Conservation (phyloP, 2,888 invertebrate species). For the Spisula subtruncata region DNA sequence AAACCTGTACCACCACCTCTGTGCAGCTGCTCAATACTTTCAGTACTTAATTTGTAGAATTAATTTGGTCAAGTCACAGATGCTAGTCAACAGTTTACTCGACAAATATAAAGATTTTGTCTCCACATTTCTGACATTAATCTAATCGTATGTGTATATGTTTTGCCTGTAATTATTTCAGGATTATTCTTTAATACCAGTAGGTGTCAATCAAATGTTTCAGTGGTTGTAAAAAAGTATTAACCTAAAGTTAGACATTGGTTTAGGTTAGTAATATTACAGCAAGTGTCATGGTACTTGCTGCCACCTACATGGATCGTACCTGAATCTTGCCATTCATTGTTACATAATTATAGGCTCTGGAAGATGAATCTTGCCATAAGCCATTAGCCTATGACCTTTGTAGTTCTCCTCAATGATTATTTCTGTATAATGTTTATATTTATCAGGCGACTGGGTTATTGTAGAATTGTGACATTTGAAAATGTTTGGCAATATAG, state of each 20-base stretch:
- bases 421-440: no score
- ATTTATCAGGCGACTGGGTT: no score
- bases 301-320: no score
- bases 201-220: background rate
- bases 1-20: background rate
- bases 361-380: no score
- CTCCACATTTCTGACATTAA: background rate
- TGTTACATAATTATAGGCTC: no score
- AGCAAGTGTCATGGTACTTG: no score
- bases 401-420: no score
- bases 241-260: background rate
- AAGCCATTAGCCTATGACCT: no score
- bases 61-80: slow-evolving; percentile 10
- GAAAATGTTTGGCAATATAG: no score
- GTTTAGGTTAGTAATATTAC: no score
- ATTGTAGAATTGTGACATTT: no score
- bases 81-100: background rate
- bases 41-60: slow-evolving; percentile 4
- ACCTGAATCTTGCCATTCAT: no score
- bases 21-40: slow-evolving; percentile 1
- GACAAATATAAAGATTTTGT: background rate
- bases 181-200: background rate
- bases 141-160: background rate
- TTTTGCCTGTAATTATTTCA: background rate
- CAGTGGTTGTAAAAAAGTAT: background rate